Conservation (phyloP, 2,113 vertebrate genomes). For the Ursus arctos region DNA sequence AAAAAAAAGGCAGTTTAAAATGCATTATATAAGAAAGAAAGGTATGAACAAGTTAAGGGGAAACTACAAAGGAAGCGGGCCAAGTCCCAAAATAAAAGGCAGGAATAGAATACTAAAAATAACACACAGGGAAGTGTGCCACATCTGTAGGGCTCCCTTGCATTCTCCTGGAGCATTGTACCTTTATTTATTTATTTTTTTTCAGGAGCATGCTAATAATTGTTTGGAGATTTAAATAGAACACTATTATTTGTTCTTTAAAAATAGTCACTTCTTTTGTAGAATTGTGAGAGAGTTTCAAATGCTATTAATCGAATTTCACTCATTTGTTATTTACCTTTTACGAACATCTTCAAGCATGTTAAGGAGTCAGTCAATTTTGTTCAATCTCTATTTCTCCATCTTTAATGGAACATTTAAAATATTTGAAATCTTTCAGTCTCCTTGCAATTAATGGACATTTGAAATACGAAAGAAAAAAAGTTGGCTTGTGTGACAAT, state of each 20-base stretch:
- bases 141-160: slow-evolving; percentile 84
- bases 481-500: background rate
- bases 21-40: slow-evolving; percentile 82
- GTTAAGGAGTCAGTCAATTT: background rate
- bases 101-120: slow-evolving; percentile 92
- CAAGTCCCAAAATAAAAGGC: slow-evolving; percentile 91
- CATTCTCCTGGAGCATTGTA: slow-evolving; percentile 87
- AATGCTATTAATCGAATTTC: slow-evolving; percentile 60
- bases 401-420: background rate
- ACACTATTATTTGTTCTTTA: slow-evolving; percentile 88
- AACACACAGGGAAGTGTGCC: slow-evolving; percentile 87
- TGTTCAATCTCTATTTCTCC: background rate
- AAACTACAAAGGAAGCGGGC: slow-evolving; percentile 90
- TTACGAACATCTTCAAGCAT: background rate
- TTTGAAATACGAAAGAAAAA: background rate
- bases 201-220: slow-evolving; percentile 87
- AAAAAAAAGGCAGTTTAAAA: slow-evolving; percentile 77
- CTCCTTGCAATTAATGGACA: background rate
- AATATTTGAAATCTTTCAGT: background rate
- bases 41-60: slow-evolving; percentile 86
- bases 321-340: background rate
- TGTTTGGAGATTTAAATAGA: slow-evolving; percentile 89
- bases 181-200: slow-evolving; percentile 69
- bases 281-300: slow-evolving; percentile 80
- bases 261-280: slow-evolving; percentile 87